Conservation (phyloP, 2,888 invertebrate genomes). For the Acleris holmiana region DNA sequence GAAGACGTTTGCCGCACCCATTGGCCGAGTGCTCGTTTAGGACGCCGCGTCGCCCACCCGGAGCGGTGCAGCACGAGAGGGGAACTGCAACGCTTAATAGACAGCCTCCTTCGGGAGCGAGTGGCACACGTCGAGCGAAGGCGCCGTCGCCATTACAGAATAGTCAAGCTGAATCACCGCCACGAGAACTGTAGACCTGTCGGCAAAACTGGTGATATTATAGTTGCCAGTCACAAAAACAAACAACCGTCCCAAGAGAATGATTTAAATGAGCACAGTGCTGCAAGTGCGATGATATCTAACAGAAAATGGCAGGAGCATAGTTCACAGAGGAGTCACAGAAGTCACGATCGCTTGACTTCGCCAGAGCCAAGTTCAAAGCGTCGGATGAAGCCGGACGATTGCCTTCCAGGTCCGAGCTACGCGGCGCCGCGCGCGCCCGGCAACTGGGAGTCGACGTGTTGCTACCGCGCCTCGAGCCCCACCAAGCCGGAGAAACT, state of each 20-base stretch:
- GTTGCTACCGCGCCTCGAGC: slow-evolving; percentile 64
- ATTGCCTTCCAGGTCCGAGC: slow-evolving; percentile 69
- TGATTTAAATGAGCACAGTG: slow-evolving; percentile 60
- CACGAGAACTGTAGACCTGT: slow-evolving; percentile 71
- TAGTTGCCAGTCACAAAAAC: slow-evolving; percentile 77
- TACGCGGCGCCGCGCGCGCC: slow-evolving; percentile 52
- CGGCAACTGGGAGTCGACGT: slow-evolving; percentile 59
- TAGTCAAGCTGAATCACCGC: slow-evolving; percentile 74
- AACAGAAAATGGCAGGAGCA: slow-evolving; percentile 53
- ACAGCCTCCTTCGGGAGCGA: slow-evolving; percentile 71
- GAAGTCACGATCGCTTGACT: slow-evolving; percentile 60
- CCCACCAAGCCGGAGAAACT: slow-evolving; percentile 48
- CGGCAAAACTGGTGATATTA: slow-evolving; percentile 78
- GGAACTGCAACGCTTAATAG: slow-evolving; percentile 74
- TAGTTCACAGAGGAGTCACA: slow-evolving; percentile 51
- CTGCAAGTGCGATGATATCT: slow-evolving; percentile 53
- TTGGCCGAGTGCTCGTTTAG: slow-evolving; percentile 74
- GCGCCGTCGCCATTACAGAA: slow-evolving; percentile 74
- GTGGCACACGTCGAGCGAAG: slow-evolving; percentile 76
- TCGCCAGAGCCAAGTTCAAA: slow-evolving; percentile 50
- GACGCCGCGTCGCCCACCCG: slow-evolving; percentile 62
- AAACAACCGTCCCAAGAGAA: slow-evolving; percentile 56
- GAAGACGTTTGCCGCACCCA: slow-evolving; percentile 80
- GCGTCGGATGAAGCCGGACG: slow-evolving; percentile 53
- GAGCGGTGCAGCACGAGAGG: slow-evolving; percentile 66